Evolutionary conservation across 2,797 vertebrate species (phyloP).

Genomic region (Calcarius lapponicus): DNA sequence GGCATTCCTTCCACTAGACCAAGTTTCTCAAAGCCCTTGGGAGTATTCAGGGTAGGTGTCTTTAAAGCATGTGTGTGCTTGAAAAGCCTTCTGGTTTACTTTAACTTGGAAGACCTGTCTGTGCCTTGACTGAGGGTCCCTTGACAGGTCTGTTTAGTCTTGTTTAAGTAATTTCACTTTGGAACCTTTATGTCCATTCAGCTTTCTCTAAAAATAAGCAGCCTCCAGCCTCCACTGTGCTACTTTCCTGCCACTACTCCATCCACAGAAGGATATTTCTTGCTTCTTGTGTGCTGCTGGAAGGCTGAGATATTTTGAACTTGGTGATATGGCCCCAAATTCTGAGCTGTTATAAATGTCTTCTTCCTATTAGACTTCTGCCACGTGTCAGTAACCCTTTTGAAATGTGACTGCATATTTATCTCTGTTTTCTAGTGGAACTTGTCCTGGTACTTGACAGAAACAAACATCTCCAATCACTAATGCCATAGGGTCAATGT

Average conservation of each 20-base stretch:
- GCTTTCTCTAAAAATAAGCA: not conserved
- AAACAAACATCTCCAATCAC: not conserved
- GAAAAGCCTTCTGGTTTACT: not conserved
- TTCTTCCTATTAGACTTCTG: not conserved
- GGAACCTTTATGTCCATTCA: not conserved
- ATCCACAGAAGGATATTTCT: not conserved
- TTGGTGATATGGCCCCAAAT: not conserved
- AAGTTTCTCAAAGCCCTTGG: not conserved
- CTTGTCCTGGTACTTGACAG: not conserved
- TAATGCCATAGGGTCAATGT: not conserved
- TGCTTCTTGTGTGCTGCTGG: not conserved
- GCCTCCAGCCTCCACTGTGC: not conserved
- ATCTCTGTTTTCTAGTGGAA: not conserved
- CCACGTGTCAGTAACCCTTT: not conserved
- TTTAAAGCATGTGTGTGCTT: not conserved
- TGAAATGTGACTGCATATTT: not conserved
- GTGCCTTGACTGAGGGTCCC: not conserved
- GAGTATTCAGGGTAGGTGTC: not conserved
- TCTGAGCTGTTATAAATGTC: not conserved
- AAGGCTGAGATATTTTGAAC: not conserved
- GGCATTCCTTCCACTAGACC: not conserved
- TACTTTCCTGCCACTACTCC: not conserved
- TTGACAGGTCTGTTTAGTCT: not conserved
- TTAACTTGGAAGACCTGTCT: not conserved
- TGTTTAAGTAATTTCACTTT: not conserved